Percentiles rank a stretch among this genome's conserved stretches.
Evolutionary conservation across 2,888 invertebrate genomes (phyloP).

Genomic region (Tineola bisselliella): DNA sequence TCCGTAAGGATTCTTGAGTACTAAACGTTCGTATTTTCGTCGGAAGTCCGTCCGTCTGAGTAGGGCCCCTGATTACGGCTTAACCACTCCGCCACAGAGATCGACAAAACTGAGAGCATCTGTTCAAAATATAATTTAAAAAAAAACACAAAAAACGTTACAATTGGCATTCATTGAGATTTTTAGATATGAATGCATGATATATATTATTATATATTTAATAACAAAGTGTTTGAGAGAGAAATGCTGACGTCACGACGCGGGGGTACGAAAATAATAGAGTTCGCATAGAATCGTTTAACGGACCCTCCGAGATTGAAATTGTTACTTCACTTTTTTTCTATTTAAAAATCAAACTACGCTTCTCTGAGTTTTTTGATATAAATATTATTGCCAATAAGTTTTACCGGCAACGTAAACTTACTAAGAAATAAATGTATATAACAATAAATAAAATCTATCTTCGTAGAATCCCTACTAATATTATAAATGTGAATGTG

Average conservation of each 20-base stretch:
- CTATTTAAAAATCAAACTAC: slow-evolving; percentile 38
- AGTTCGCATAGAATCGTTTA: slow-evolving; percentile 62
- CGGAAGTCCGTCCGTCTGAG: too few relatives aligned
- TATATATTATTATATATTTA: slow-evolving; percentile 62
- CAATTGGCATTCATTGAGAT: slow-evolving; percentile 60
- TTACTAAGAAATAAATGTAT: too few relatives aligned
- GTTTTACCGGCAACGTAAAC: not conserved
- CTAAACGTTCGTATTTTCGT: too few relatives aligned
- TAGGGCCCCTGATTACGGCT: too few relatives aligned
- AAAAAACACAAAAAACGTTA: slow-evolving; percentile 20
- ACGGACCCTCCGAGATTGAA: slow-evolving; percentile 64
- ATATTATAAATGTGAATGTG: too few relatives aligned
- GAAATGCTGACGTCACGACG: slow-evolving; percentile 61
- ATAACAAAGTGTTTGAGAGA: slow-evolving; percentile 57
- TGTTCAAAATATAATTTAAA: not conserved
- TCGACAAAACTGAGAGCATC: too few relatives aligned
- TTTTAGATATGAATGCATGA: slow-evolving; percentile 61
- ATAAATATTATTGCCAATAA: too few relatives aligned
- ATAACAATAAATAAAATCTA: too few relatives aligned
- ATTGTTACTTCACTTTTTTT: slow-evolving; percentile 22
- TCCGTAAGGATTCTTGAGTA: too few relatives aligned
- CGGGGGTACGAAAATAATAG: slow-evolving; percentile 57
- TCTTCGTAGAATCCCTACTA: too few relatives aligned
- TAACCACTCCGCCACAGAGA: too few relatives aligned
- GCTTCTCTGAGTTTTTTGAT: not conserved